Evolutionary conservation across 2,888 invertebrate species (phyloP).

Genomic region (Halocaridina rubra): DNA sequence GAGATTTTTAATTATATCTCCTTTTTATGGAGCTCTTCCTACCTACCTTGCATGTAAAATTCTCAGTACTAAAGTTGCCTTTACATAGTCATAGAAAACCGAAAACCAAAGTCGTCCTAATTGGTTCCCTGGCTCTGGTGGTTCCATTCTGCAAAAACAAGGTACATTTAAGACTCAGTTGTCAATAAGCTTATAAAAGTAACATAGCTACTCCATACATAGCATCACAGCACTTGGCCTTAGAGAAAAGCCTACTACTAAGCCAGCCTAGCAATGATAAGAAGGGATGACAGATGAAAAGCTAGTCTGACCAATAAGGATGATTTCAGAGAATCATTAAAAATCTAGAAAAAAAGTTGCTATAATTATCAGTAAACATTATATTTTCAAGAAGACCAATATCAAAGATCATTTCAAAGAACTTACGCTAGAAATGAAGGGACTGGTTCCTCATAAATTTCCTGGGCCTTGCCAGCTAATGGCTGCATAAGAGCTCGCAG

Average conservation of each 20-base stretch:
- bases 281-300: no score
- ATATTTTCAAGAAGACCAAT: neutral
- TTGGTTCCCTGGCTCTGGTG: conserved; percentile 21
- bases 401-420: neutral
- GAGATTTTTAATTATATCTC: no score
- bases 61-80: conserved; percentile 13
- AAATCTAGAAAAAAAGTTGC: neutral
- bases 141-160: conserved; percentile 39
- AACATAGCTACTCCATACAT: neutral
- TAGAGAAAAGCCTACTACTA: no score
- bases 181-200: no score
- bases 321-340: neutral
- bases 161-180: no score
- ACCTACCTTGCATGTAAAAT: conserved; percentile 58
- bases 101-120: conserved; percentile 55
- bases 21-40: no score
- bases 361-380: neutral
- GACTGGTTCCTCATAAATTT: neutral
- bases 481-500: conserved; percentile 26
- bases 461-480: neutral
- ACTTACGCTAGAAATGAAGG: conserved; percentile 38
- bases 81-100: conserved; percentile 46
- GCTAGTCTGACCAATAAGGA: neutral
- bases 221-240: neutral
- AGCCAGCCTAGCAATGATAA: no score